Conservation (phyloP, 2,113 vertebrate genomes). For the Loxodonta africana region DNA sequence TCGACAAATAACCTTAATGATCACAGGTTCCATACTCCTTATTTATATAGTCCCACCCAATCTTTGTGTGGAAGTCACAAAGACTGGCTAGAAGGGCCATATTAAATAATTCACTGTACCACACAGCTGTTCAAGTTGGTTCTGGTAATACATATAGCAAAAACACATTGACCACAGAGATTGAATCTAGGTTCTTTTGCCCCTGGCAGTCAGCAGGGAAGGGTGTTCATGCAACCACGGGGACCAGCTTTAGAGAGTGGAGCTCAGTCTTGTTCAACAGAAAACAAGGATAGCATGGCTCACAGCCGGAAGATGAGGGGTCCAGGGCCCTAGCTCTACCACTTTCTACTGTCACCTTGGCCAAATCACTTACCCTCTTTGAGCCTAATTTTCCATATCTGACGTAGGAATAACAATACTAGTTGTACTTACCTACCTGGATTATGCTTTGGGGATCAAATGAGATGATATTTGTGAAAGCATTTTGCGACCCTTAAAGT, state of each 20-base stretch:
- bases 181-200: neutral
- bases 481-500: neutral
- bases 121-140: neutral
- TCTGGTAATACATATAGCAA: neutral
- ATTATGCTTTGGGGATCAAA: neutral
- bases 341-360: neutral
- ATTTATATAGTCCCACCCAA: too few relatives aligned
- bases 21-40: too few relatives aligned
- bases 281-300: neutral
- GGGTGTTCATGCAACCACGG: rapidly evolving
- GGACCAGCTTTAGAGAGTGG: neutral
- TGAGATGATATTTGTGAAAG: neutral
- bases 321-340: neutral
- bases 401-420: neutral
- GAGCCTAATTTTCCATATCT: neutral
- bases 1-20: too few relatives aligned
- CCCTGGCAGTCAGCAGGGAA: neutral
- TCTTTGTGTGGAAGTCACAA: too few relatives aligned
- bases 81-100: too few relatives aligned
- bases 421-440: neutral
- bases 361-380: neutral
- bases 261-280: neutral
- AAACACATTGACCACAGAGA: neutral
- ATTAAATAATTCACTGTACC: too few relatives aligned
- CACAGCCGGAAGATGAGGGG: neutral